phyloP scores from a whole-genome alignment of 2,888 invertebrate species.

The Achlya flavicornis region DNA sequence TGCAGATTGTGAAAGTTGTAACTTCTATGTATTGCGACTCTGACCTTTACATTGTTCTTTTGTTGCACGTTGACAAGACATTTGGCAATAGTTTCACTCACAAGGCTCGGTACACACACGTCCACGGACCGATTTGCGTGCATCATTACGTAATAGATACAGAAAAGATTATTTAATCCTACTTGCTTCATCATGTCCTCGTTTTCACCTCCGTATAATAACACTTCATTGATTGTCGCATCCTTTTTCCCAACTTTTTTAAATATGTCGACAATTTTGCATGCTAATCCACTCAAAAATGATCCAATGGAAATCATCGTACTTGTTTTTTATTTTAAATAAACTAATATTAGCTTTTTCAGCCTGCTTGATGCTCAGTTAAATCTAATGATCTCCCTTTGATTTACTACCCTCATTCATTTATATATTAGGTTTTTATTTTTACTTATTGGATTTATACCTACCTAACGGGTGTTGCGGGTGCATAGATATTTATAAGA shows the following conservation, averaged over 20 bases:
- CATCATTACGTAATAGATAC: constrained; percentile 58
- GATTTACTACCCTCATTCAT: too few species aligned
- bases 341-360: too few species aligned
- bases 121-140: constrained; percentile 58
- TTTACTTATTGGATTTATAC: constrained; percentile 12
- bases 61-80: constrained; percentile 51
- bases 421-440: too few species aligned
- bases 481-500: constrained; percentile 13
- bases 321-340: too few species aligned
- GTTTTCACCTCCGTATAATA: constrained; percentile 59
- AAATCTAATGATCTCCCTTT: too few species aligned
- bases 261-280: not conserved
- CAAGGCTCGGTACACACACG: constrained; percentile 60
- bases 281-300: not conserved
- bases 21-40: constrained; percentile 56
- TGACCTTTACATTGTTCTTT: constrained; percentile 47
- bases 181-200: constrained; percentile 44
- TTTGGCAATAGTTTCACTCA: constrained; percentile 53
- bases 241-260: constrained; percentile 22
- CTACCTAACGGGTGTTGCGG: constrained; percentile 15
- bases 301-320: not conserved
- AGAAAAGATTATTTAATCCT: constrained; percentile 59
- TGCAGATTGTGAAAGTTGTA: constrained; percentile 41
- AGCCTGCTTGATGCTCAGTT: too few species aligned
- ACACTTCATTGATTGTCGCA: constrained; percentile 53